A percentile compares a stretch with the other conserved stretches of the same genome.
phyloP scores from a whole-genome alignment of 2,797 vertebrate species.

The Bradypodion pumilum region DNA sequence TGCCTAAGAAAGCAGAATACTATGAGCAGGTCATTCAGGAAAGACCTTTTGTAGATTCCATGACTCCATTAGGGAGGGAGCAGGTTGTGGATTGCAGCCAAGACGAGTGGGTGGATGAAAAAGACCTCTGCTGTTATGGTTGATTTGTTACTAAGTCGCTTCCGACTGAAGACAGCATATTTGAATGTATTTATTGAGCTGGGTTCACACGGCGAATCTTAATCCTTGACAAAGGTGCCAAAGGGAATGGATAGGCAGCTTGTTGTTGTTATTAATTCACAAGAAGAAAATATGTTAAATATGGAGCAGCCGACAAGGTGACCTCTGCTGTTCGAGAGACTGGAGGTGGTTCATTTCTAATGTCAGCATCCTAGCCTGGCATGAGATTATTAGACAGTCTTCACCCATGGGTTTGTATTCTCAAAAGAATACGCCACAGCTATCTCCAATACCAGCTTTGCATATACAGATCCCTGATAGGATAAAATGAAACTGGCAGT shows the following conservation, averaged over 20 bases:
- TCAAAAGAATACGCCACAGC: background rate
- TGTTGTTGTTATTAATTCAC: conserved; percentile 65
- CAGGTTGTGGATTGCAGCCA: background rate
- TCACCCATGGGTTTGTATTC: no score
- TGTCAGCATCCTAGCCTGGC: background rate
- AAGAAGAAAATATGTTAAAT: conserved; percentile 59
- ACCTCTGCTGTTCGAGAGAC: conserved; percentile 53
- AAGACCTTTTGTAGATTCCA: background rate
- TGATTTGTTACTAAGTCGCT: conserved; percentile 63
- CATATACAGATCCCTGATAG: background rate
- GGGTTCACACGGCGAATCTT: conserved; percentile 62
- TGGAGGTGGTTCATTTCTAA: background rate
- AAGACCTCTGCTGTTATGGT: conserved; percentile 49
- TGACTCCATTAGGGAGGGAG: background rate
- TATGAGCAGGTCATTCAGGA: background rate
- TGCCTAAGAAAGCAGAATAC: background rate
- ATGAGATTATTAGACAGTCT: background rate
- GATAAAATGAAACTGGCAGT: background rate
- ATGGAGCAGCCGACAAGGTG: conserved; percentile 57
- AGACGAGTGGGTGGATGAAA: conserved; percentile 44
- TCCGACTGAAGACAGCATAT: conserved; percentile 54
- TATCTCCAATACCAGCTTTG: background rate
- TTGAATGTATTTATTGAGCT: conserved; percentile 66
- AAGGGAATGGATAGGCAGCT: conserved; percentile 42
- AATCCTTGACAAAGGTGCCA: conserved; percentile 53